Evolutionary conservation across 2,888 invertebrate genomes (phyloP).

Genomic region (Ochropleura plecta): DNA sequence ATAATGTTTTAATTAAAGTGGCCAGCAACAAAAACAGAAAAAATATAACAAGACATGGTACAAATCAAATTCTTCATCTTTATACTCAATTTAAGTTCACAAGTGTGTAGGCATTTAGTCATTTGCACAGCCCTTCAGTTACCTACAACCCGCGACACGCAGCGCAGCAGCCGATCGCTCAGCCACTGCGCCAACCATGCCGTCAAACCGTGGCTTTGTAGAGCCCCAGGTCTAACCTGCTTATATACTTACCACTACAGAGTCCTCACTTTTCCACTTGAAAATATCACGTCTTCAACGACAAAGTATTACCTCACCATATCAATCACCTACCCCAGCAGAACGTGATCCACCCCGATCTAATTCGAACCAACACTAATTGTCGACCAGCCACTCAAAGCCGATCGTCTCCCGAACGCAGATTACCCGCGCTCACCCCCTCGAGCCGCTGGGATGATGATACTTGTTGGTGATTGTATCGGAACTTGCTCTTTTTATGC

Average conservation of each 20-base stretch:
- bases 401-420: slow-evolving; percentile 80
- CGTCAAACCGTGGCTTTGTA: no score
- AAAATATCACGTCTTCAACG: background rate
- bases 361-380: slow-evolving; percentile 69
- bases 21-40: background rate
- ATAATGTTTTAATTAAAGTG: slow-evolving; percentile 4
- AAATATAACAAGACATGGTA: background rate
- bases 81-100: no score
- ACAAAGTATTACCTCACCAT: slow-evolving; percentile 6
- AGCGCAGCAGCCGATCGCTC: no score
- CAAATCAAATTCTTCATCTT: background rate
- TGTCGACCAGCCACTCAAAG: slow-evolving; percentile 63
- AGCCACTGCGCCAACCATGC: no score
- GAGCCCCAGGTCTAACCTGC: no score
- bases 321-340: slow-evolving; percentile 46
- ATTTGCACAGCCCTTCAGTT: no score
- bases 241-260: no score
- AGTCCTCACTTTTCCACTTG: background rate
- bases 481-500: slow-evolving; percentile 82
- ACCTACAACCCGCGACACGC: no score
- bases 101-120: no score
- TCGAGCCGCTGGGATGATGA: slow-evolving; percentile 71
- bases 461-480: slow-evolving; percentile 79
- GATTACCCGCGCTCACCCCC: slow-evolving; percentile 85
- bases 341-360: slow-evolving; percentile 66